A percentile compares a stretch with the other conserved stretches of the same genome.
These are phyloP conservation scores for Craniophora ligustri DNA, from an alignment of 2,888 invertebrate species.

Conservation along the genomic window DNA sequence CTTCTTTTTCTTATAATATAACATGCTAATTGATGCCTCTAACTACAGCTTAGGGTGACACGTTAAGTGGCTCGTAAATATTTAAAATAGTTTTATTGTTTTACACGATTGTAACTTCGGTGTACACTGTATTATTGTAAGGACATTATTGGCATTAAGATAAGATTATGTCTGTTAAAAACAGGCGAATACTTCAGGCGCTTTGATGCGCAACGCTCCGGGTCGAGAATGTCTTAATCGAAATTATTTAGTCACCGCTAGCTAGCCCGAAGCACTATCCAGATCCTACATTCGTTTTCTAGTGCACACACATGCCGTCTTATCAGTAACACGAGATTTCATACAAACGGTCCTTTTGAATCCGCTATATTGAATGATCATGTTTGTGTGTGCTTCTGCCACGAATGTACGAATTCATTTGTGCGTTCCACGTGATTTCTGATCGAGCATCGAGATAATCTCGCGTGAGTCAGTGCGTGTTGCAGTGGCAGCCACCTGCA, in stretches of 20 bases:
- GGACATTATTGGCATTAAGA: slow-evolving; percentile 19
- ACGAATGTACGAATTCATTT: background rate
- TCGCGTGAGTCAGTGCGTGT: slow-evolving; percentile 43
- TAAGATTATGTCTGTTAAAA: slow-evolving; percentile 10
- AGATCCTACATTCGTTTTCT: slow-evolving; percentile 9
- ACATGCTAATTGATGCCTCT: background rate
- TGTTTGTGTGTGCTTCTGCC: background rate
- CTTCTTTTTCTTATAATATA: background rate
- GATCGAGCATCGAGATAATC: slow-evolving; percentile 18
- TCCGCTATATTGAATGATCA: background rate
- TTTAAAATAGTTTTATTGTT: slow-evolving; percentile 2
- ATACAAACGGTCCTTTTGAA: background rate
- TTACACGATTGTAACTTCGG: background rate
- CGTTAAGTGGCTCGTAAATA: slow-evolving; percentile 5
- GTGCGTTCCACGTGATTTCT: slow-evolving; percentile 9
- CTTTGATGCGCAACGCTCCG: slow-evolving; percentile 17
- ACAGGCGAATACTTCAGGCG: slow-evolving; percentile 11
- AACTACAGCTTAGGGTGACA: background rate
- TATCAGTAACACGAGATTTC: background rate
- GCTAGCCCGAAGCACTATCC: slow-evolving; percentile 2
- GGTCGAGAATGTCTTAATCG: slow-evolving; percentile 46
- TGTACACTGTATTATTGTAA: slow-evolving; percentile 11
- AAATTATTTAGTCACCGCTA: slow-evolving; percentile 42
- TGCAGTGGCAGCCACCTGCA: slow-evolving; percentile 52
- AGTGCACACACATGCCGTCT: slow-evolving; percentile 7